Evolutionary conservation across 2,888 invertebrate genomes (phyloP).

Genomic region (Sesamia inferens): DNA sequence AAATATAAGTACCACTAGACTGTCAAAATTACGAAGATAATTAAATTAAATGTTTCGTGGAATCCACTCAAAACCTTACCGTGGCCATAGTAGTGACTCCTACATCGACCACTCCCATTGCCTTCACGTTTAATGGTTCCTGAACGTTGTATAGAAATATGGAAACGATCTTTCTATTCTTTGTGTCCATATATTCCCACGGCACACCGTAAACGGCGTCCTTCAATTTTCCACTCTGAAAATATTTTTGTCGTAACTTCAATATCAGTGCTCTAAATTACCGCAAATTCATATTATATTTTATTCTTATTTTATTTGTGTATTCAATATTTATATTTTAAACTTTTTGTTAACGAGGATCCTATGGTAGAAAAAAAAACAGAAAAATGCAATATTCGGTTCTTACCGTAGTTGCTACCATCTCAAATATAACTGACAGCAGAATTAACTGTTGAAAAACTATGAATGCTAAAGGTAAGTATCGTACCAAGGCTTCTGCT

Average conservation of each 20-base stretch:
- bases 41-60: background rate
- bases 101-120: slow-evolving; percentile 64
- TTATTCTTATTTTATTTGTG: background rate
- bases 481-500: slow-evolving; percentile 36
- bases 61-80: slow-evolving; percentile 46
- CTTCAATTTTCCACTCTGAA: slow-evolving; percentile 67
- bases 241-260: background rate
- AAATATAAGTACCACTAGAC: background rate
- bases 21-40: background rate
- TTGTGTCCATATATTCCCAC: slow-evolving; percentile 71
- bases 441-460: slow-evolving; percentile 67
- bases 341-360: background rate
- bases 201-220: slow-evolving; percentile 69
- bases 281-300: too few relatives aligned
- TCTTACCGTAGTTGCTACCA: slow-evolving; percentile 63
- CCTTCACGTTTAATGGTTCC: slow-evolving; percentile 66
- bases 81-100: slow-evolving; percentile 72
- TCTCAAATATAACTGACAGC: slow-evolving; percentile 67
- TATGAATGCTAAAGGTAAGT: slow-evolving; percentile 55
- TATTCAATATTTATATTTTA: background rate
- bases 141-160: slow-evolving; percentile 68
- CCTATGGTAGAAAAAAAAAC: background rate
- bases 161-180: slow-evolving; percentile 58
- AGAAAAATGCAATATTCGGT: background rate
- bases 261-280: background rate